phyloP scores from a whole-genome alignment of 2,888 invertebrate genomes.

The Lasioglossum leucozonium region DNA sequence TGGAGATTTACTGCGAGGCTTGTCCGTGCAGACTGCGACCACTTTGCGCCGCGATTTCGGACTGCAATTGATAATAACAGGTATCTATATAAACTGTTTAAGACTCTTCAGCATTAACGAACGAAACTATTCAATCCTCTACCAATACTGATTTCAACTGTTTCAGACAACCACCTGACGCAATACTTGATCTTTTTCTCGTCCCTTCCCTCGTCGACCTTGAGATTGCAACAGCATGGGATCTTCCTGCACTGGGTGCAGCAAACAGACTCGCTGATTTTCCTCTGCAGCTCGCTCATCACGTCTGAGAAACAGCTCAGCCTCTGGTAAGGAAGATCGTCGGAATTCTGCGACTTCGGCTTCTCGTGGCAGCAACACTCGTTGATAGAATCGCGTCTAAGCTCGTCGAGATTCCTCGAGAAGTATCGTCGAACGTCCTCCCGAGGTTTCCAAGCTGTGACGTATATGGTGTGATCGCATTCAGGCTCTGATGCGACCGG shows the following conservation, averaged over 20 bases:
- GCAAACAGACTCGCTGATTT: slow-evolving; percentile 70
- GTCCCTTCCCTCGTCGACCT: slow-evolving; percentile 32
- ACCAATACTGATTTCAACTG: not conserved
- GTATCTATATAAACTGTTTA: not conserved
- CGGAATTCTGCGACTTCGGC: slow-evolving; percentile 63
- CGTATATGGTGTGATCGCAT: slow-evolving; percentile 61
- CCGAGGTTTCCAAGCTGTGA: slow-evolving; percentile 74
- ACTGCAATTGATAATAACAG: slow-evolving; percentile 12
- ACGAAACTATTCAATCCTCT: not conserved
- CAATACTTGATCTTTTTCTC: slow-evolving; percentile 38
- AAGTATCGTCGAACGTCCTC: slow-evolving; percentile 69
- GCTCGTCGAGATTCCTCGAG: slow-evolving; percentile 59
- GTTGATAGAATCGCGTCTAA: slow-evolving; percentile 31
- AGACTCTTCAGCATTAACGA: not conserved
- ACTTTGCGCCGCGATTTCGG: slow-evolving; percentile 43
- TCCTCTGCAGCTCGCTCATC: slow-evolving; percentile 77
- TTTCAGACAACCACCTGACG: slow-evolving; percentile 33
- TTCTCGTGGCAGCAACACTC: slow-evolving; percentile 59
- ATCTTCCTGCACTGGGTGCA: slow-evolving; percentile 69
- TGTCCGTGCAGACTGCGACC: slow-evolving; percentile 43
- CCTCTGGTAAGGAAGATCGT: slow-evolving; percentile 75
- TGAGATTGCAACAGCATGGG: slow-evolving; percentile 69
- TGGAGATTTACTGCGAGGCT: slow-evolving; percentile 58
- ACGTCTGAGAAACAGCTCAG: slow-evolving; percentile 74
- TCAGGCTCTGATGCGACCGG: slow-evolving; percentile 45